phyloP scores from a whole-genome alignment of 2,888 invertebrate genomes.

The Caenorhabditis zanzibari region DNA sequence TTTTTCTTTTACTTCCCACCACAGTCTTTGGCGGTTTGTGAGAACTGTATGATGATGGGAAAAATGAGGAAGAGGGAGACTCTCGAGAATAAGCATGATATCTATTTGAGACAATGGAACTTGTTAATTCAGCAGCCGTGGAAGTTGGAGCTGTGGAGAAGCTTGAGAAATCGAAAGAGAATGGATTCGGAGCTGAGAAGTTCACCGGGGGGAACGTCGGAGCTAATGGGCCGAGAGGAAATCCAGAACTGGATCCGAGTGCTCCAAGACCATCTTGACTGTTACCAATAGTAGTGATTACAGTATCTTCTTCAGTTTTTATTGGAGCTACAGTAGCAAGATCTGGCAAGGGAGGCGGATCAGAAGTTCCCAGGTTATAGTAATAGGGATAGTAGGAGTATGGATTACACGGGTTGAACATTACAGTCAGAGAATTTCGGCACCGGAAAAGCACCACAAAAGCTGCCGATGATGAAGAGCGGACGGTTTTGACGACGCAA shows the following conservation, averaged over 20 bases:
- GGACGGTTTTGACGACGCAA: neutral
- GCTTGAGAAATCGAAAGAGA: constrained; percentile 1
- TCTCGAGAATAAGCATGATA: constrained; percentile 9
- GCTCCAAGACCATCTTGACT: neutral
- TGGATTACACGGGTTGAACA: constrained; percentile 30
- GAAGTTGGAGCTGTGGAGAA: neutral
- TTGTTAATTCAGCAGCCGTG: neutral
- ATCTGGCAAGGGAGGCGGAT: neutral
- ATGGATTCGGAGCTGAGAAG: constrained; percentile 6
- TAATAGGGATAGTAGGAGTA: constrained; percentile 28
- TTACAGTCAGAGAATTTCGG: neutral
- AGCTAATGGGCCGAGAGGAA: neutral
- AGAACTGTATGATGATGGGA: neutral
- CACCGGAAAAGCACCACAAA: neutral
- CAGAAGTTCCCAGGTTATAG: constrained; percentile 2
- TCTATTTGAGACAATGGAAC: constrained; percentile 11
- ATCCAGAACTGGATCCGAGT: neutral
- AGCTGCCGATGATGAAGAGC: neutral
- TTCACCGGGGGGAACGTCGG: constrained; percentile 8
- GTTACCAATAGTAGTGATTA: neutral
- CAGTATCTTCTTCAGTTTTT: neutral
- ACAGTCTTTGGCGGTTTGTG: no score
- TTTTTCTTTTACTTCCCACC: neutral
- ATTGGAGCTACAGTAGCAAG: no score
- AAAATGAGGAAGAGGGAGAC: neutral